phyloP scores from a whole-genome alignment of 2,113 vertebrate species.

The Actenoides hombroni region DNA sequence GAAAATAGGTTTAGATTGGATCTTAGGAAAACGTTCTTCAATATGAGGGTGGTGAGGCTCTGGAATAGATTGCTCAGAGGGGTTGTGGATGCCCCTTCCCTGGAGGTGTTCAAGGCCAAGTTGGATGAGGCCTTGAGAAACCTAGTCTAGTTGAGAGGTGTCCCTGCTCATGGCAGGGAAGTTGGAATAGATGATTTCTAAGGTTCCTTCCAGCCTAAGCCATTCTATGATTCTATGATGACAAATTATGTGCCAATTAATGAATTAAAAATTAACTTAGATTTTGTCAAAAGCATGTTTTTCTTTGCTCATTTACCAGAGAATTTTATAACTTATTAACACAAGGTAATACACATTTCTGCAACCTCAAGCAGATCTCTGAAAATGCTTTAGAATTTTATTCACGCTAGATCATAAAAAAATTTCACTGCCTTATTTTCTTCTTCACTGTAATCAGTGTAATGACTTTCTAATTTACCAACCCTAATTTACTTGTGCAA shows the following conservation, averaged over 20 bases:
- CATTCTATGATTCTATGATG: too few species aligned
- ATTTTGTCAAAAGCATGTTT: background rate
- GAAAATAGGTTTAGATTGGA: too few species aligned
- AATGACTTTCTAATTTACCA: background rate
- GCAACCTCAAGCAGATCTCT: background rate
- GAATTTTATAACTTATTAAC: background rate
- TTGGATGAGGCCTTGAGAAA: too few species aligned
- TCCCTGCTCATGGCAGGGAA: too few species aligned
- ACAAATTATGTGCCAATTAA: background rate
- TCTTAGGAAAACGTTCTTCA: too few species aligned
- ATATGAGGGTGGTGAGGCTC: too few species aligned
- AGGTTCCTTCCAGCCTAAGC: too few species aligned
- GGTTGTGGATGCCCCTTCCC: too few species aligned
- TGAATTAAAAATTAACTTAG: background rate
- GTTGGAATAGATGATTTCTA: too few species aligned
- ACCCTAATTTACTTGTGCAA: background rate
- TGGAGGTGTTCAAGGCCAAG: too few species aligned
- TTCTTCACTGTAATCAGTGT: background rate
- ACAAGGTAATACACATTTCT: background rate
- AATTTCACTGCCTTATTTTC: background rate
- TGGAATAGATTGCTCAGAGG: too few species aligned
- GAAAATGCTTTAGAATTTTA: background rate
- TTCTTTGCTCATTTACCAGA: background rate
- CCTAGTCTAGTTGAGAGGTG: too few species aligned
- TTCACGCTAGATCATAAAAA: background rate